Base-by-base conservation (phyloP, 2,113 vertebrate species). In the Elephas maximus region DNA sequence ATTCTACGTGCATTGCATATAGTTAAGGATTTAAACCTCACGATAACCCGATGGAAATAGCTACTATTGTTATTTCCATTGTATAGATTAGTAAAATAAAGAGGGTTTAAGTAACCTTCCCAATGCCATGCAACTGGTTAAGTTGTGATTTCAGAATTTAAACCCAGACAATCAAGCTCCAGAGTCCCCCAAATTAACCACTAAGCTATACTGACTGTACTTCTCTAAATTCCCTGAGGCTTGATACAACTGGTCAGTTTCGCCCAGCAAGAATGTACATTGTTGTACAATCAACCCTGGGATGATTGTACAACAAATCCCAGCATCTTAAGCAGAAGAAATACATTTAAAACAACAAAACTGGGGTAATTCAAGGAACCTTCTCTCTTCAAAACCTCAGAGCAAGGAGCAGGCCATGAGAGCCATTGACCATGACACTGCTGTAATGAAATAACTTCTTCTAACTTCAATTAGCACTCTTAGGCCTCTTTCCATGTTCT, bases 131-230 rank as follows among this genome's bases (percentile, higher is more conserved):
- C 2, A 71, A 4, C 69, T 69, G 69, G 18, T 41, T 10, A 53
- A 74, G 48, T 4, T 85, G 20, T 74, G 23, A 12, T 60, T 82
- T 93, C 30, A 76, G 37, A 82, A 96, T 91, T 90, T 91, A 93
- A 65, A 73, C 41, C 8, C 14, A 91, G 62, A 24, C 28, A 65
- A 30, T 67, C n/a, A 88, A 41, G 10, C 80, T 88, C 51, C 57
- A 76, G 77, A 57, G 8, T 2, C 15, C n/a, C 30, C 30, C 6
- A 63, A 30, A 23, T 74, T 67, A 90, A 93, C 21, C 6, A 6
- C 3, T 69, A n/a, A 30, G 4, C 5, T 83, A 23, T 53, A n/a
- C 0, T 45, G 14, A 2, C n/a, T 37, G 0, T 33, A 65, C 26
- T 73, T 95, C n/a, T 45, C 48, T 84, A 80, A 82, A 67, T 82